Evolutionary conservation across 2,888 invertebrate genomes (phyloP).

Genomic region (Chymomyza fuscimana): DNA sequence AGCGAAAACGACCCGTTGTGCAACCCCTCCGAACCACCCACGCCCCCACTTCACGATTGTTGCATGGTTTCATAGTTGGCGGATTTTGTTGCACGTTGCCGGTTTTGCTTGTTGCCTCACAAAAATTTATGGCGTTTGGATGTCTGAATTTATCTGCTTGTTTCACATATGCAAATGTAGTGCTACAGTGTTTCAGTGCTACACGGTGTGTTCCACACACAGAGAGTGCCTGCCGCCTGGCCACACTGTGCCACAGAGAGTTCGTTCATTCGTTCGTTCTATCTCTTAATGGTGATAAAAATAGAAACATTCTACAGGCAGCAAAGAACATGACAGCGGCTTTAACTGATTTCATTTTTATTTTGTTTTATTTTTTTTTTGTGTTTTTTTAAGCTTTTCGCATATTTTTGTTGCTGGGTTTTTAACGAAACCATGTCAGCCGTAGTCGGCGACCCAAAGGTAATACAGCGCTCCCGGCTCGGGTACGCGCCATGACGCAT

Average conservation of each 20-base stretch:
- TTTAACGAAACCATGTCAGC: constrained; percentile 63
- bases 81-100: constrained; percentile 7
- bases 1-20: constrained; percentile 26
- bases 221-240: neutral
- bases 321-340: constrained; percentile 35
- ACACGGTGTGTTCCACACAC: too few relatives aligned
- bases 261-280: constrained; percentile 15
- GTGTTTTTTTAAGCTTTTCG: neutral
- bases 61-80: constrained; percentile 20
- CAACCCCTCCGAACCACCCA: constrained; percentile 5
- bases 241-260: neutral
- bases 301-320: constrained; percentile 62
- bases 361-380: constrained; percentile 22
- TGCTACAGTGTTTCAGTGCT: constrained; percentile 7
- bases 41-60: constrained; percentile 15
- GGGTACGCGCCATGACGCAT: neutral
- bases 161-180: constrained; percentile 70
- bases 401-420: constrained; percentile 23
- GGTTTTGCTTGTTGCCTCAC: constrained; percentile 26
- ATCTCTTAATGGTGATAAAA: constrained; percentile 68
- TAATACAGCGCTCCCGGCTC: constrained; percentile 5
- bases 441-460: constrained; percentile 18
- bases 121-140: constrained; percentile 68
- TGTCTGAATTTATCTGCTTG: constrained; percentile 74
- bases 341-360: constrained; percentile 63